A percentile compares a stretch with the other conserved stretches of the same genome.
phyloP scores from a whole-genome alignment of 2,797 vertebrate species.

The Enteromius viviparus region DNA sequence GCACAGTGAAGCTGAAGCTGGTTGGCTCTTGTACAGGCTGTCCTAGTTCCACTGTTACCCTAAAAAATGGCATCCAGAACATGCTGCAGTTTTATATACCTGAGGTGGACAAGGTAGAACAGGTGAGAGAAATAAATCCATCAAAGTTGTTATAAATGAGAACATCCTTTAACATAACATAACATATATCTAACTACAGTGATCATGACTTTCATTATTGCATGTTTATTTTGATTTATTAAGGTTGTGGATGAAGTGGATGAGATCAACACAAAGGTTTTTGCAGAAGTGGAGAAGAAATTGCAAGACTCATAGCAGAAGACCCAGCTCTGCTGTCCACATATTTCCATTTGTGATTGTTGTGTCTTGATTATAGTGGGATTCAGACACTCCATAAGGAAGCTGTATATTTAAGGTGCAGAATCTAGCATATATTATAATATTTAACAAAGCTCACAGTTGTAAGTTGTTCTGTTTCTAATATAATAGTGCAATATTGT shows the following conservation, averaged over 20 bases:
- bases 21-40: constrained; percentile 84
- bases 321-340: not conserved
- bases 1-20: constrained; percentile 81
- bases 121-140: constrained; percentile 68
- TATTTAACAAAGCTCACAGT: constrained; percentile 11
- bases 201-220: not conserved
- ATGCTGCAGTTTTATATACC: constrained; percentile 87
- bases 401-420: not conserved
- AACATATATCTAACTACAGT: not conserved
- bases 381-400: not conserved
- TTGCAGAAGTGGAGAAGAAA: constrained; percentile 78
- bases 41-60: constrained; percentile 81
- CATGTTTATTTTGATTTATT: constrained; percentile 35
- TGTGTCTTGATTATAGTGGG: not conserved
- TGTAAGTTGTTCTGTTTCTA: constrained; percentile 18
- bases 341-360: constrained; percentile 32
- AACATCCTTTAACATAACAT: not conserved
- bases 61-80: constrained; percentile 83
- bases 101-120: constrained; percentile 79
- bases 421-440: not conserved
- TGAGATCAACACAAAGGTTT: constrained; percentile 79
- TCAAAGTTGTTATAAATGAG: not conserved
- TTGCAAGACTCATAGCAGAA: constrained; percentile 69
- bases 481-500: constrained; percentile 23
- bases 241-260: constrained; percentile 84